phyloP scores from a whole-genome alignment of 2,888 invertebrate species.

The Abrostola triplasia region DNA sequence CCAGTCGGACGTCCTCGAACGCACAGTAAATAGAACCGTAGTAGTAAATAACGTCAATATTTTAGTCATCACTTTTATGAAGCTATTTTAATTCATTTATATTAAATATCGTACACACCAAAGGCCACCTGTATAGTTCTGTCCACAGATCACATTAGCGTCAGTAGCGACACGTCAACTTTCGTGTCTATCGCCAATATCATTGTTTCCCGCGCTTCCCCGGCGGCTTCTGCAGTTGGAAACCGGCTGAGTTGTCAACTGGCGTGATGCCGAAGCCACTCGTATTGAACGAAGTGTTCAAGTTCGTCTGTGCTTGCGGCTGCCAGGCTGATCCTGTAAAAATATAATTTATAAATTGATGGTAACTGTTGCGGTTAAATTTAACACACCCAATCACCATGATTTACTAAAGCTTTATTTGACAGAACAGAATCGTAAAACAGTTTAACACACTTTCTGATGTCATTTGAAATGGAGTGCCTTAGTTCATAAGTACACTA shows the following conservation, averaged over 20 bases:
- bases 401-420: too few species aligned
- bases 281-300: slow-evolving; percentile 64
- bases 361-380: neutral
- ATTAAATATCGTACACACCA: neutral
- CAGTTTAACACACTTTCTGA: too few species aligned
- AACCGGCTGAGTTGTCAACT: slow-evolving; percentile 69
- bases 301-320: slow-evolving; percentile 65
- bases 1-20: too few species aligned
- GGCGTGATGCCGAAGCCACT: slow-evolving; percentile 62
- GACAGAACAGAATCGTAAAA: too few species aligned
- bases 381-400: neutral
- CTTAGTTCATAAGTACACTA: too few species aligned
- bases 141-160: slow-evolving; percentile 11
- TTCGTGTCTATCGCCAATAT: slow-evolving; percentile 75
- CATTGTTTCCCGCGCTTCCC: slow-evolving; percentile 91
- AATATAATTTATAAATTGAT: slow-evolving; percentile 24
- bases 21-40: too few species aligned
- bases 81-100: neutral
- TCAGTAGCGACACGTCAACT: slow-evolving; percentile 6
- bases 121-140: slow-evolving; percentile 16
- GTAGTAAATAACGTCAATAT: too few species aligned
- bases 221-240: slow-evolving; percentile 92
- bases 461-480: too few species aligned
- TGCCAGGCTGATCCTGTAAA: slow-evolving; percentile 73
- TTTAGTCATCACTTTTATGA: too few species aligned